Evolutionary conservation across 2,888 invertebrate species (phyloP).

Genomic region (Lomographa bimaculata): DNA sequence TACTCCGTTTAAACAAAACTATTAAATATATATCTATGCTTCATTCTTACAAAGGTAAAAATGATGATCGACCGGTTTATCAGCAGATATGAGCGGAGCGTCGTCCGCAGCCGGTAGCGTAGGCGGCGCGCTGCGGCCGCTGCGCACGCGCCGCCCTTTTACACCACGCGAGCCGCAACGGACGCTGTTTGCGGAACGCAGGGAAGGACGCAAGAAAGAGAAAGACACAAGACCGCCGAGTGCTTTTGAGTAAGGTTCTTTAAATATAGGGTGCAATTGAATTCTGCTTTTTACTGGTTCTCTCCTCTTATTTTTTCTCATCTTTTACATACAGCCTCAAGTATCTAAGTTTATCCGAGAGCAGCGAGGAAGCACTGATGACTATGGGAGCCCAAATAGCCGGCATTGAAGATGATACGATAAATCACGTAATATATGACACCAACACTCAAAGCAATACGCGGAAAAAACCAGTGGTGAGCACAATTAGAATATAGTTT

Average conservation of each 20-base stretch:
- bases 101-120: conserved; percentile 38
- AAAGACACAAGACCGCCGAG: conserved; percentile 86
- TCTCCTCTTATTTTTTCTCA: conserved; percentile 3
- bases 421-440: conserved; percentile 47
- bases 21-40: too few species aligned
- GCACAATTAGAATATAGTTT: too few species aligned
- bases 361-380: conserved; percentile 52
- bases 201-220: conserved; percentile 48
- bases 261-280: not conserved
- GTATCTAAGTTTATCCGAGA: conserved; percentile 82
- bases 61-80: too few species aligned
- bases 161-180: conserved; percentile 92
- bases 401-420: conserved; percentile 50
- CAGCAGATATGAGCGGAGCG: conserved; percentile 63
- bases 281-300: too few species aligned
- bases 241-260: conserved; percentile 86
- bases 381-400: conserved; percentile 45
- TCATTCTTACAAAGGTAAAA: too few species aligned
- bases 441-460: conserved; percentile 37
- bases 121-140: conserved; percentile 75
- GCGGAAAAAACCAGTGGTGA: conserved; percentile 54
- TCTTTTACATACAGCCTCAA: conserved; percentile 76
- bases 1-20: too few species aligned
- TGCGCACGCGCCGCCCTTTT: conserved; percentile 93
- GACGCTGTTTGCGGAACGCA: conserved; percentile 86